Evolutionary conservation across 2,888 invertebrate genomes (phyloP), one percentile per base, ranked within the genome.

Genomic region (Orgyia antiqua): DNA sequence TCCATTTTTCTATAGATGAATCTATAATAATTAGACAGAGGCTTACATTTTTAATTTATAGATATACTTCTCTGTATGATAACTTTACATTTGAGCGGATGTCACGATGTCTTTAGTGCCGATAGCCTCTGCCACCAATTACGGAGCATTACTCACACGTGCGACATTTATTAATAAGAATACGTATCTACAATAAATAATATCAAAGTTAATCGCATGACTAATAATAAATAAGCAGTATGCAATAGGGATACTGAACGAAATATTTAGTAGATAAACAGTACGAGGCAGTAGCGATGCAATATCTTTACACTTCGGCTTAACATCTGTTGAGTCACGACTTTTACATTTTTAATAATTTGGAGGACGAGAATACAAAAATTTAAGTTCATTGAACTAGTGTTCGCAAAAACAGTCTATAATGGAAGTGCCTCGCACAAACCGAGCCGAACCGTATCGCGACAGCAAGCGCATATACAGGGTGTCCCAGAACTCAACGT

Each of bases 61-160:
- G 23, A 17, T 31, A 36, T 24, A 42, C 42, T 43, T 39, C 42
- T 46, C 38, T 39, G 47, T 53, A 39, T 49, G 61, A 68, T 66
- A 68, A 56, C 41, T 60, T 58, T 53, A 76, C 79, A 68, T 79
- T 40, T 45, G 50, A 27, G 62, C 83, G 83, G 83, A 82, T 82
- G 80, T 82, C 83, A 82, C 80, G 82, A 64, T 58, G 71, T 68
- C 67, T 72, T 76, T 64, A 56, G 61, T 65, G 61, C 67, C 70
- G 77, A 80, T 77, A 77, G 72, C 72, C 68, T 66, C 66, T 68
- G 77, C 66, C 63, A 51, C 80, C 83, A 78, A 82, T 77, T 83
- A 83, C 51, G 76, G 77, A 52, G 52, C 73, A 78, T 79, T 76
- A 76, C 68, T 76, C 73, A 78, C 59, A 56, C 74, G 72, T 77